Conservation (phyloP, 2,888 invertebrate species). For the Drosophila dives region DNA sequence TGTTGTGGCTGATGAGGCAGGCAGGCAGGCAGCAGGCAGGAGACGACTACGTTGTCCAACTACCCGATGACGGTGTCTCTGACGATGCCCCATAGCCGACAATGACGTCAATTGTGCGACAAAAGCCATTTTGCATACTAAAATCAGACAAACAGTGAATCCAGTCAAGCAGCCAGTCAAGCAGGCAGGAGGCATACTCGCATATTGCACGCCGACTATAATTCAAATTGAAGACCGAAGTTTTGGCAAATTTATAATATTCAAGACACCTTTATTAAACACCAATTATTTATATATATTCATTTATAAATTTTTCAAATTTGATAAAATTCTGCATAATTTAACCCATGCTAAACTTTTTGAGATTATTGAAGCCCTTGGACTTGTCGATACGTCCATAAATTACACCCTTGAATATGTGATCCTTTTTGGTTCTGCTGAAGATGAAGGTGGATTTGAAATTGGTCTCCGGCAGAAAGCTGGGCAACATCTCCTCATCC, state of each 20-base stretch:
- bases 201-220: slow-evolving; percentile 38
- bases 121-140: slow-evolving; percentile 80
- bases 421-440: slow-evolving; percentile 37
- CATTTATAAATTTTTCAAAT: background rate
- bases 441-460: slow-evolving; percentile 62
- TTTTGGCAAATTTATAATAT: slow-evolving; percentile 54
- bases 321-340: background rate
- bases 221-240: slow-evolving; percentile 42
- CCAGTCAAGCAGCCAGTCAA: background rate
- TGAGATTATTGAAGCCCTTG: slow-evolving; percentile 83
- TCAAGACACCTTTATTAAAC: slow-evolving; percentile 39
- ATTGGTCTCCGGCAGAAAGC: slow-evolving; percentile 78
- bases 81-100: slow-evolving; percentile 53
- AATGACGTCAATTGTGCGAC: slow-evolving; percentile 73
- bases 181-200: slow-evolving; percentile 13
- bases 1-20: slow-evolving; percentile 32
- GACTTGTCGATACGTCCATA: slow-evolving; percentile 81
- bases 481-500: slow-evolving; percentile 82
- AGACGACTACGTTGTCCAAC: slow-evolving; percentile 41
- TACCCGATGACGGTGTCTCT: slow-evolving; percentile 38
- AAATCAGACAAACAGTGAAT: slow-evolving; percentile 50
- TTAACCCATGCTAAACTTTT: slow-evolving; percentile 82
- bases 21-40: slow-evolving; percentile 22
- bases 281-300: slow-evolving; percentile 10
- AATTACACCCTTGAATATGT: slow-evolving; percentile 67